phyloP scores from a whole-genome alignment of 2,888 invertebrate genomes.

The Choristoneura rosaceana region DNA sequence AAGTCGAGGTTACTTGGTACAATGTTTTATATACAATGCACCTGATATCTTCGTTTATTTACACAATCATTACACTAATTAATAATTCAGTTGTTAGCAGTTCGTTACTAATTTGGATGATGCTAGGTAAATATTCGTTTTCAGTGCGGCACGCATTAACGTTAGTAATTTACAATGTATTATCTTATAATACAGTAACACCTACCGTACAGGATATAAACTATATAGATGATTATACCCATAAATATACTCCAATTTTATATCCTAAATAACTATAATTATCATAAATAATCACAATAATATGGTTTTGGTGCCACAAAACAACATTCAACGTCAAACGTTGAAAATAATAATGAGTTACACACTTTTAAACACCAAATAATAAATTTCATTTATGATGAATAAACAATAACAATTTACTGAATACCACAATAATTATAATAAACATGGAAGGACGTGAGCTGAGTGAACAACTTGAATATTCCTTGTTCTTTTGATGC shows the following conservation, averaged over 20 bases:
- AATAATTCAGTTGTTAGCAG: conserved; percentile 34
- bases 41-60: conserved; percentile 60
- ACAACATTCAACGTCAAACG: conserved; percentile 31
- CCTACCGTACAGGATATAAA: conserved; percentile 49
- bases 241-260: conserved; percentile 39
- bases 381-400: neutral
- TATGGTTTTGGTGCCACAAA: conserved; percentile 50
- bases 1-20: conserved; percentile 62
- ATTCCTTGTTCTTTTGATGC: conserved; percentile 37
- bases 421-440: conserved; percentile 9
- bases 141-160: conserved; percentile 46
- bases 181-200: conserved; percentile 52
- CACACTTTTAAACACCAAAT: neutral
- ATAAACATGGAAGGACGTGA: conserved; percentile 20
- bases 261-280: conserved; percentile 31
- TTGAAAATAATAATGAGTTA: conserved; percentile 11
- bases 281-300: conserved; percentile 64
- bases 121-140: conserved; percentile 56
- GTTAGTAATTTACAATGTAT: conserved; percentile 44
- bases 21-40: conserved; percentile 55
- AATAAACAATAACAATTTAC: conserved; percentile 21
- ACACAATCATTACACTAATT: conserved; percentile 35
- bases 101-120: conserved; percentile 50
- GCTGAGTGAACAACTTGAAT: conserved; percentile 28
- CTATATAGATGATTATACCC: conserved; percentile 59